phyloP scores from a whole-genome alignment of 2,113 vertebrate genomes.

The Meles meles region DNA sequence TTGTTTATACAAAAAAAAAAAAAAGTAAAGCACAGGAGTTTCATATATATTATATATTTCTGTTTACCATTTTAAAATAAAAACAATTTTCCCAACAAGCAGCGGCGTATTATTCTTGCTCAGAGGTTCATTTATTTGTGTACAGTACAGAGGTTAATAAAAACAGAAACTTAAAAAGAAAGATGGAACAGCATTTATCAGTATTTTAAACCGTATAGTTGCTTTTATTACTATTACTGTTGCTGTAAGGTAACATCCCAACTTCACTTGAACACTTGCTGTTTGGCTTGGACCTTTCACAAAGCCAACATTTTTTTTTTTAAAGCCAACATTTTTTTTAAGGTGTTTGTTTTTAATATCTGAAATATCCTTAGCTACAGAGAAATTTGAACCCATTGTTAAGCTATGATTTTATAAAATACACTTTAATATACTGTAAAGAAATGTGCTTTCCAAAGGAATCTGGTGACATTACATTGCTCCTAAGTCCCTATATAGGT shows the following conservation, averaged over 20 bases:
- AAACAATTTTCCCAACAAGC: conserved; percentile 48
- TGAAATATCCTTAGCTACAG: conserved; percentile 24
- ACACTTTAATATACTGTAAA: not conserved
- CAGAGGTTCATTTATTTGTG: conserved; percentile 35
- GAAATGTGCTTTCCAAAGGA: conserved; percentile 4
- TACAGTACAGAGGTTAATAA: conserved; percentile 21
- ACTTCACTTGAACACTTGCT: not conserved
- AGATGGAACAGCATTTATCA: not conserved
- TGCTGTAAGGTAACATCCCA: not conserved
- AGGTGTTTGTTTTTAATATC: not conserved
- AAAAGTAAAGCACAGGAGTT: conserved; percentile 65
- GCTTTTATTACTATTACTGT: not conserved
- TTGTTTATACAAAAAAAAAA: conserved; percentile 54
- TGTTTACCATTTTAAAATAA: conserved; percentile 77
- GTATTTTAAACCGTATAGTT: conserved; percentile 31
- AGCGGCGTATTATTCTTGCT: conserved; percentile 47
- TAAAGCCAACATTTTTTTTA: conserved; percentile 31
- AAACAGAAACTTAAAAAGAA: conserved; percentile 12
- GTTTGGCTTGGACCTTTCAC: not conserved
- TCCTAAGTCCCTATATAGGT: not conserved
- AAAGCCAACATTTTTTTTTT: conserved; percentile 19
- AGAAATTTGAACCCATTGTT: not conserved
- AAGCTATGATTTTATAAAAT: conserved; percentile 39
- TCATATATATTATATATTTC: conserved; percentile 61
- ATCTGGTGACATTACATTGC: not conserved